Base-by-base conservation (phyloP, 2,888 invertebrate genomes). In the Norana najaformis region DNA sequence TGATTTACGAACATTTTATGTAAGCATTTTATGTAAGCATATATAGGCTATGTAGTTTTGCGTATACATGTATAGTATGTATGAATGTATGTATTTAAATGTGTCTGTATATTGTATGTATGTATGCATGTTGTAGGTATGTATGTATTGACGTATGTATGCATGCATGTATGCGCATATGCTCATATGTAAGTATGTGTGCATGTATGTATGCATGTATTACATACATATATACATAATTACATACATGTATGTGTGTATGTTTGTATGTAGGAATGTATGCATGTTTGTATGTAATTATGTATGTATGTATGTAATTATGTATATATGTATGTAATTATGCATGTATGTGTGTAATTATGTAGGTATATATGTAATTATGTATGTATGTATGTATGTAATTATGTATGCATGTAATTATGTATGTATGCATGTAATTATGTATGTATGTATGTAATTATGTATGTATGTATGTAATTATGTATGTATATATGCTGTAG, bases 181-280 rank as follows among this genome's bases (percentile, higher is more conserved):
- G 35, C 89, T 82, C 88, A 89, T 89, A 88, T 88, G 88, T 90
- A 88, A n/a, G 88, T 69, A 53, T 90, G 53, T 69, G 88, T 82
- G 47, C 37, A 88, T 88, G 36, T 89, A 90, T 37, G 88, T 47
- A 89, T 53, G 2, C 18, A 41, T 18, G 18, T 41, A 41, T 5
- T 3, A 14, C 18, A 5, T 18, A 41, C 18, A 14, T 18, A 41
- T 41, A 18, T 41, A 41, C 18, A 41, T 41, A 18, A 18, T n/a
- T 41, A 41, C 14, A 14, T 41, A 41, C n/a, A 41, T 41, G 41
- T 18, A 13, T 41, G 41, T 41, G 41, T 41, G 41, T 41, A 41
- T 41, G 41, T 41, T 13, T 41, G 14, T 41, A 18, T 13, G 14
- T 41, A 18, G 1, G 8, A 16, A 41, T 13, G 41, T 41, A 18